phyloP scores from a whole-genome alignment of 2,888 invertebrate genomes.

The Chrysopilus asiliformis region DNA sequence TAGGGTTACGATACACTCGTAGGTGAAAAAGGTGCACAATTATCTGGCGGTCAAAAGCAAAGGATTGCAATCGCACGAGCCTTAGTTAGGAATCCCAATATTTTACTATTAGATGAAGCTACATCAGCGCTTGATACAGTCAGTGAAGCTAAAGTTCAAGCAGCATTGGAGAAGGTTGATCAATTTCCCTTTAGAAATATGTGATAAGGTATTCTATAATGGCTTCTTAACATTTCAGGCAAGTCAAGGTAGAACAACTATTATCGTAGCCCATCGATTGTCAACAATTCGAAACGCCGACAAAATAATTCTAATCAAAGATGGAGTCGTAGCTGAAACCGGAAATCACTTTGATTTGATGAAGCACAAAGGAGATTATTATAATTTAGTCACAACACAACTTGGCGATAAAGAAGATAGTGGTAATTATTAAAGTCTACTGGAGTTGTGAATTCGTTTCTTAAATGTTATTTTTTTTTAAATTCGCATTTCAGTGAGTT shows the following conservation, averaged over 20 bases:
- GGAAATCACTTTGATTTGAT: conserved; percentile 60
- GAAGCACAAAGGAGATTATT: conserved; percentile 50
- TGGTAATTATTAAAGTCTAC: too few relatives aligned
- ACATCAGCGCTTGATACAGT: conserved; percentile 79
- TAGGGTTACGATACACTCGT: conserved; percentile 69
- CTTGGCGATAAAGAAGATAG: conserved; percentile 36
- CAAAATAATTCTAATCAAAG: conserved; percentile 55
- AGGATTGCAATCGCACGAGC: conserved; percentile 83
- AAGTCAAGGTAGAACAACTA: conserved; percentile 59
- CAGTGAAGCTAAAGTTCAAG: conserved; percentile 76
- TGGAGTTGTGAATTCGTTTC: too few relatives aligned
- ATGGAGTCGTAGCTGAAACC: conserved; percentile 52
- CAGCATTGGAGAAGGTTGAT: conserved; percentile 53
- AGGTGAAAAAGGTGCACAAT: conserved; percentile 68
- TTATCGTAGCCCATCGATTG: conserved; percentile 65
- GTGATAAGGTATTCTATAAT: background rate
- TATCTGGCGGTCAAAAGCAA: conserved; percentile 85
- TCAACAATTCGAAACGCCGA: conserved; percentile 62
- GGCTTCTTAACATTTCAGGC: conserved; percentile 42
- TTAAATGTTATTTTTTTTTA: too few relatives aligned
- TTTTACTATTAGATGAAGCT: conserved; percentile 72
- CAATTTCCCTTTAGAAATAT: conserved; percentile 8
- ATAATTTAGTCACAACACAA: conserved; percentile 55
- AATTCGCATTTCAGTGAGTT: too few relatives aligned
- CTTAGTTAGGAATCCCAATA: conserved; percentile 62